Conservation (phyloP, 2,888 invertebrate species). For the Patella ulyssiponensis region DNA sequence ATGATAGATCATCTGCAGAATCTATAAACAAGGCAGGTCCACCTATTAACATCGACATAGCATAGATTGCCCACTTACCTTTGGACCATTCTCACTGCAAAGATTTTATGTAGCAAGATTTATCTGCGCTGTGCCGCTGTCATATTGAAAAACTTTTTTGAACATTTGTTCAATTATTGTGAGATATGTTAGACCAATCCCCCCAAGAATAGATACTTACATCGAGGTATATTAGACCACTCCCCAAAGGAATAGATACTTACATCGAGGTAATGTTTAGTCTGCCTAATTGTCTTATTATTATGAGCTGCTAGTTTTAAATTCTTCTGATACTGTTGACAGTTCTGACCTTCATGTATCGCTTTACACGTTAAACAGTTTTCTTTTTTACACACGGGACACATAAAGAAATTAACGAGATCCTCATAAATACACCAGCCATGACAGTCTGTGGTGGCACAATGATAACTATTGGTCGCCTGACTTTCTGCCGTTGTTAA, state of each 20-base stretch:
- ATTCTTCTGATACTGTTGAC: constrained; percentile 84
- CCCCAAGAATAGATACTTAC: too few species aligned
- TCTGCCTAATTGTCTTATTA: constrained; percentile 81
- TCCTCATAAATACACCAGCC: constrained; percentile 94
- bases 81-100: too few species aligned
- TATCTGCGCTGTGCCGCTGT: too few species aligned
- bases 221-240: neutral
- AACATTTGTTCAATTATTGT: too few species aligned
- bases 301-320: constrained; percentile 77
- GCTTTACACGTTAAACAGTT: constrained; percentile 92
- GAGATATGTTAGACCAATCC: too few species aligned
- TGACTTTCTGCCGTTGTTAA: constrained; percentile 86
- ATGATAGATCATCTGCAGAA: too few species aligned
- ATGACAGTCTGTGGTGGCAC: constrained; percentile 88
- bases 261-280: constrained; percentile 83
- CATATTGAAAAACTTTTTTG: too few species aligned
- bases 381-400: constrained; percentile 84
- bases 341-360: constrained; percentile 85
- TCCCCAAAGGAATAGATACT: constrained; percentile 30
- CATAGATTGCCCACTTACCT: too few species aligned
- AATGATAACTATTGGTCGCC: constrained; percentile 86
- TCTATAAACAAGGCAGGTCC: too few species aligned
- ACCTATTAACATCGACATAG: too few species aligned
- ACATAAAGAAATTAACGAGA: constrained; percentile 86
- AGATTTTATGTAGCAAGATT: too few species aligned